Conservation (phyloP, 2,797 vertebrate species). For the Sylvia borin region DNA sequence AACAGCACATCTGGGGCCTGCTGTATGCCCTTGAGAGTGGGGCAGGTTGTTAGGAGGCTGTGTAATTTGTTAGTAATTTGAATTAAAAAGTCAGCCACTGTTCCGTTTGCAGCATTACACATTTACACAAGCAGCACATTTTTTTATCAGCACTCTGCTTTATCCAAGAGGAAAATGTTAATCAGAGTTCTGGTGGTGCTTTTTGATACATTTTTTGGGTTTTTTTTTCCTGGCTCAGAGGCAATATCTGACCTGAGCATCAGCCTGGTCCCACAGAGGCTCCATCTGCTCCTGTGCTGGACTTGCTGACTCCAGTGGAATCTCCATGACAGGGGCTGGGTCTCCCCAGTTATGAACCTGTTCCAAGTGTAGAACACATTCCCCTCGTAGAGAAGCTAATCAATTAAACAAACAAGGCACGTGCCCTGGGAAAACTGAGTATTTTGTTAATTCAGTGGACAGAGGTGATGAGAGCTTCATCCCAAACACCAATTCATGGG, state of each 20-base stretch:
- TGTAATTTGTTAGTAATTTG: not conserved
- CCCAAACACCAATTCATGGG: rapidly evolving
- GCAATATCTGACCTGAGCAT: not conserved
- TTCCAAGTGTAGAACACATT: not conserved
- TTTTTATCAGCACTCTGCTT: not conserved
- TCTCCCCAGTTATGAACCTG: not conserved
- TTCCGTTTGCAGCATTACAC: not conserved
- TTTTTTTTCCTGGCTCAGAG: not conserved
- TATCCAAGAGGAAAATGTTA: not conserved
- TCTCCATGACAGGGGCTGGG: not conserved
- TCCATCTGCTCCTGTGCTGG: not conserved
- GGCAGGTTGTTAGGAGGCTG: not conserved
- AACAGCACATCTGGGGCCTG: no score
- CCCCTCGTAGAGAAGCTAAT: not conserved
- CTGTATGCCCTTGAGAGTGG: not conserved
- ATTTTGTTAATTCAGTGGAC: not conserved
- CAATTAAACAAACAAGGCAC: not conserved
- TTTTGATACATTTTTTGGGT: not conserved
- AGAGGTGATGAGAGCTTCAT: not conserved
- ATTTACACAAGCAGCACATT: not conserved
- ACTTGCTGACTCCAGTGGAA: not conserved
- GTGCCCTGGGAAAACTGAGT: not conserved
- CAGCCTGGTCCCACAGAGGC: not conserved
- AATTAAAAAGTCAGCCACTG: not conserved
- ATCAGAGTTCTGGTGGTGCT: not conserved